Evolutionary conservation across 2,797 vertebrate genomes (phyloP).

Genomic region (Epinephelus awoara): DNA sequence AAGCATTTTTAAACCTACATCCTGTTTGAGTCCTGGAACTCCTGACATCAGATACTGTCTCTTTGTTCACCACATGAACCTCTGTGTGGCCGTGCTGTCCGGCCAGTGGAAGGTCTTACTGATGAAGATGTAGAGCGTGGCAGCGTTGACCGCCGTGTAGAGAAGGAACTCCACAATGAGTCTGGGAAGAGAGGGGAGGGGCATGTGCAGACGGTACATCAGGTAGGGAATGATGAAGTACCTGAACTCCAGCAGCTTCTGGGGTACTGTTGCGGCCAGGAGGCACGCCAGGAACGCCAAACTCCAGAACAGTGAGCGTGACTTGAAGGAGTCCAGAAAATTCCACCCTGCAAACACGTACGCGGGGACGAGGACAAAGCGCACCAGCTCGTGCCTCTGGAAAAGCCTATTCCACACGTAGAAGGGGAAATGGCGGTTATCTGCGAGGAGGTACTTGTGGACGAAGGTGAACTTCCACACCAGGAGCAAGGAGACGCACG

Average conservation of each 20-base stretch:
- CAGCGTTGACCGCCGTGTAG: slow-evolving; percentile 88
- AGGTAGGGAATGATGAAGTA: slow-evolving; percentile 97
- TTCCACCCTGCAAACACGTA: slow-evolving; percentile 95
- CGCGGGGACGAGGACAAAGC: slow-evolving; percentile 89
- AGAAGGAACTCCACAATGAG: slow-evolving; percentile 89
- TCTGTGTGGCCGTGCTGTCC: slow-evolving; percentile 88
- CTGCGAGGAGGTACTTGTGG: slow-evolving; percentile 95
- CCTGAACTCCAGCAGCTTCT: slow-evolving; percentile 96
- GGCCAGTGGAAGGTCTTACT: slow-evolving; percentile 94
- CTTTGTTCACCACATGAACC: slow-evolving; percentile 95
- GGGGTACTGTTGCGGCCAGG: slow-evolving; percentile 89
- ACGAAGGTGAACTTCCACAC: slow-evolving; percentile 95
- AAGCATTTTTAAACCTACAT: background rate
- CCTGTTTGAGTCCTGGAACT: background rate
- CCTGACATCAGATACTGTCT: background rate
- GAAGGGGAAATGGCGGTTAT: slow-evolving; percentile 97
- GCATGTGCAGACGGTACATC: slow-evolving; percentile 94
- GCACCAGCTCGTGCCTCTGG: slow-evolving; percentile 89
- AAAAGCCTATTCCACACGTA: slow-evolving; percentile 95
- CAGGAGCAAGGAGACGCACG: slow-evolving; percentile 82
- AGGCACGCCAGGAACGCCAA: slow-evolving; percentile 90
- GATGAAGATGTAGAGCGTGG: slow-evolving; percentile 92
- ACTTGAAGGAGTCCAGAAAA: slow-evolving; percentile 90
- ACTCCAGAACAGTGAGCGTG: slow-evolving; percentile 93
- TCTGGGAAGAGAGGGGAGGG: slow-evolving; percentile 87